A percentile compares a stretch with the other conserved stretches of the same genome.
phyloP scores from a whole-genome alignment of 2,113 vertebrate genomes.

The Dasyprocta punctata region DNA sequence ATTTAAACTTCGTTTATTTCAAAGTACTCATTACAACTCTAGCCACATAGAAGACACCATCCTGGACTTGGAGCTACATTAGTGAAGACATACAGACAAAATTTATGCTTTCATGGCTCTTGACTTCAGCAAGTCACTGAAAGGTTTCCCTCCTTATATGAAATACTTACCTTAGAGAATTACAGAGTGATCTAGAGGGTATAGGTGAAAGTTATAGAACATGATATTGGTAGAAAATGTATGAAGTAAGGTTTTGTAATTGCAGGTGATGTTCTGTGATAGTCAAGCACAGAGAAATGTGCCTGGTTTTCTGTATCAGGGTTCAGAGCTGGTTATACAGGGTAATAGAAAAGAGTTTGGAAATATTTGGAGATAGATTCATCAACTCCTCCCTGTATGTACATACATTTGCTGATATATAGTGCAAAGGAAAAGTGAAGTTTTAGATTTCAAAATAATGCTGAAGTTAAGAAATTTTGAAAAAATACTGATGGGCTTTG shows the following conservation, averaged over 20 bases:
- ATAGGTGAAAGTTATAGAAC: neutral
- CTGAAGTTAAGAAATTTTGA: neutral
- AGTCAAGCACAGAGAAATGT: neutral
- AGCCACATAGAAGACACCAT: neutral
- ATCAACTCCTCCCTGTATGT: too few relatives aligned
- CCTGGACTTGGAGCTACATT: neutral
- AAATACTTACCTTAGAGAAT: neutral
- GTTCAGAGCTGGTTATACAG: neutral
- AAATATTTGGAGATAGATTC: neutral
- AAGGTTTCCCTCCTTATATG: neutral
- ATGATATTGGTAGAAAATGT: neutral
- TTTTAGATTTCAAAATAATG: neutral
- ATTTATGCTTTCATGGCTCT: neutral
- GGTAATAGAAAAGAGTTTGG: neutral
- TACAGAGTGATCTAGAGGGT: neutral
- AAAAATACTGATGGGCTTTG: neutral
- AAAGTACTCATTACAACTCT: neutral
- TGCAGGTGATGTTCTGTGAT: neutral
- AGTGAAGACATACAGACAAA: neutral
- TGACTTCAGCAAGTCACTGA: neutral
- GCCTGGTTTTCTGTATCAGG: neutral
- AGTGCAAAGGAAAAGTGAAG: neutral
- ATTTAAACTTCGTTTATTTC: neutral
- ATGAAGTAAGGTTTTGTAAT: neutral
- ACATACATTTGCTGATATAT: neutral